Percentiles rank a stretch among this genome's conserved stretches.
phyloP scores from a whole-genome alignment of 2,113 vertebrate genomes.

The Coptodon rendalli region DNA sequence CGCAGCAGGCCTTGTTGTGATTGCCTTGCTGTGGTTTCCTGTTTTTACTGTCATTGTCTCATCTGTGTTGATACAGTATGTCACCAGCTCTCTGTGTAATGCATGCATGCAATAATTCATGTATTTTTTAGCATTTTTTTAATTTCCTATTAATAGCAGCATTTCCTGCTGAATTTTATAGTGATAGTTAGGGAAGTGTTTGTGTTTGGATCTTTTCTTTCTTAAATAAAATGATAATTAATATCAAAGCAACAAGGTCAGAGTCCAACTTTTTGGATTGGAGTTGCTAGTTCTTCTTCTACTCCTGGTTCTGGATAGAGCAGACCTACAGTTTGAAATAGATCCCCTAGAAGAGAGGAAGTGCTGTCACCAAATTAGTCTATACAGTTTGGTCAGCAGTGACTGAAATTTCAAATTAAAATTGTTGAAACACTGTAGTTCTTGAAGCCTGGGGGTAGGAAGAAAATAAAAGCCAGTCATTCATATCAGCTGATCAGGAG shows the following conservation, averaged over 20 bases:
- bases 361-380: not conserved
- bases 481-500: not conserved
- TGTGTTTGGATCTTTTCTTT: not conserved
- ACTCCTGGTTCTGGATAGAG: not conserved
- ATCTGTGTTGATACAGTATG: not conserved
- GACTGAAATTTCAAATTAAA: not conserved
- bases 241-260: not conserved
- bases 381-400: fast-evolving
- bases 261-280: not conserved
- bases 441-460: not conserved
- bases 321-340: fast-evolving
- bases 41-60: not conserved
- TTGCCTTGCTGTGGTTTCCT: not conserved
- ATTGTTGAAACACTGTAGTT: not conserved
- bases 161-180: not conserved
- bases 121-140: fast-evolving
- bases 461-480: not conserved
- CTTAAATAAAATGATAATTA: not conserved
- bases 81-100: not conserved
- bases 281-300: not conserved
- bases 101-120: not conserved
- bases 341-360: not conserved
- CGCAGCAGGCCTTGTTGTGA: not conserved
- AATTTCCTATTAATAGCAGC: not conserved
- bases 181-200: not conserved